Evolutionary conservation across 2,797 vertebrate genomes (phyloP), one percentile per base, ranked within the genome.

Genomic region (Orientallactaga sibirica): DNA sequence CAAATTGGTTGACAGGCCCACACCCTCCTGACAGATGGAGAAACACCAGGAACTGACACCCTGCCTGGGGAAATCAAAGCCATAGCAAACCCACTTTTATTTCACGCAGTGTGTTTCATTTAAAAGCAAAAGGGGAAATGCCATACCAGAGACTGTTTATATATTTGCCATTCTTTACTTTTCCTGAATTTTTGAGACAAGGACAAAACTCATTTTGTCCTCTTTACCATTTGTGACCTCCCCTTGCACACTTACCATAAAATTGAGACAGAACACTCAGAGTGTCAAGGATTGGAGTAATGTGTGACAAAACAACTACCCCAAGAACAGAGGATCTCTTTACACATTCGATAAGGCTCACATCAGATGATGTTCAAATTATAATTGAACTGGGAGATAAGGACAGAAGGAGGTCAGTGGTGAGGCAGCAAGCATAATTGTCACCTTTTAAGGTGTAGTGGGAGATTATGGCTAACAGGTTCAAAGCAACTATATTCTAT

Each of bases 11-110:
- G 91, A 94, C 74, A 91, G 86, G 68, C 64, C 24, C 80, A 89
- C 29, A 37, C 52, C 81, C 7, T 0, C 25, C 68, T 97, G 89
- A 84, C 86, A 95, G 93, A 78, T 92, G 84, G 93, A 74, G 61
- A 85, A 87, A 33, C 55, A 89, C 83, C 73, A 78, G 86, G 80
- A 96, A 58, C 52, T 91, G 93, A 94, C 81, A 82, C 12, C n/a
- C 74, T 93, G 80, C 66, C 70, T 90, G 3, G n/a, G 25, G 37
- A 90, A 90, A 94, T 85, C 70, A 95, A 76, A 95, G 85, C 67
- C 61, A 88, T 1, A 24, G 67, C 27, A 91, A 93, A 80, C 43
- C 18, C 27, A 76, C 61, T 89, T 93, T 74, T 93, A 89, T 86
- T 83, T 87, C 18, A 37, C 11, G 73, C 62, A 29, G 33, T 76